Evolutionary conservation across 1,140 invertebrate genomes (phyloP), one percentile per base, ranked within the genome.

Genomic region (Lepidurus arcticus): DNA sequence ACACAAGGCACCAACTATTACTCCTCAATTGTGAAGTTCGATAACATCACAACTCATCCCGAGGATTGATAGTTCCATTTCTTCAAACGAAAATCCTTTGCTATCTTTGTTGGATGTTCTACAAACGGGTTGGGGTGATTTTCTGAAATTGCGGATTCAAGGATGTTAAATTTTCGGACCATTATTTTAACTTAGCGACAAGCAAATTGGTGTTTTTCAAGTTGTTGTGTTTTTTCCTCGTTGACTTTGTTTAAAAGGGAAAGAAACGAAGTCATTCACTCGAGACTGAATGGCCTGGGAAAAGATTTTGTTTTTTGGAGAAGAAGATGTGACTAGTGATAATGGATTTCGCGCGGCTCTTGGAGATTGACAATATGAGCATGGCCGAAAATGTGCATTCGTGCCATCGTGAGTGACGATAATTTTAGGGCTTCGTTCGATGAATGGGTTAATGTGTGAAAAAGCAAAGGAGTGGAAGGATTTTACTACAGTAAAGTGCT

Each of bases 341-440:
- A 65, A 65, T 65, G 53, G 53, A 65, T 65, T 65, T 11, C 53
- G 53, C 53, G 53, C 53, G 8, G 8, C 53, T 16, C 21, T 65
- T 65, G 9, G 53, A 65, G 45, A 65, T 65, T 65, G 53, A 65
- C 53, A 65, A n/a, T n/a, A n/a, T 65, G 53, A n/a, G 53, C 13
- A 65, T 21, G 53, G 13, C 13, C 16, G 53, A 65, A 9, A 65
- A 21, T 7, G 53, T 65, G 13, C 53, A 0, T 65, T 65, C 21
- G 53, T 16, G 53, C 53, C 53, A 65, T 65, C 53, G n/a, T 65
- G 53, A n/a, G 53, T 65, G 21, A 65, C 53, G 13, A 1, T 65
- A 65, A 65, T 65, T 65, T 21, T 5, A 65, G 8, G 53, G n/a
- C 53, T 65, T 9, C 21, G 7, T 21, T 65, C 21, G 53, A 65